Evolutionary conservation across 1,140 invertebrate species (phyloP).

Genomic region (Calephelis nemesis): DNA sequence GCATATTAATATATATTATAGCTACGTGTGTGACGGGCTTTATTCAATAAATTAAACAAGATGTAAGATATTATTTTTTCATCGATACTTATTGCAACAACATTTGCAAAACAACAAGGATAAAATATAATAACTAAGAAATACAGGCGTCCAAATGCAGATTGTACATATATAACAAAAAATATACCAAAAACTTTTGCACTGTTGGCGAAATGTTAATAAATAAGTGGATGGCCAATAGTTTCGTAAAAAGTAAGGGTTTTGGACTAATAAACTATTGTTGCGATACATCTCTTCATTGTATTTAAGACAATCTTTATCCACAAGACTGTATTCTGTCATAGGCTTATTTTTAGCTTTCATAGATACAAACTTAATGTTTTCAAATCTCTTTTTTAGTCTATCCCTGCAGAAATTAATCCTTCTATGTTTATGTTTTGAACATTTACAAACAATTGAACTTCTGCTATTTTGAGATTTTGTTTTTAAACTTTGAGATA

Average conservation of each 20-base stretch:
- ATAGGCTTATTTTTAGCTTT: too few species aligned
- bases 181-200: conserved; percentile 18
- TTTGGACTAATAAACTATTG: conserved; percentile 20
- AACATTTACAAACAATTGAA: too few species aligned
- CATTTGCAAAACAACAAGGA: conserved; percentile 13
- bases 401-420: too few species aligned
- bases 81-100: background rate
- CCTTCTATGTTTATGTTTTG: too few species aligned
- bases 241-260: conserved; percentile 33
- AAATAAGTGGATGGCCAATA: conserved; percentile 31
- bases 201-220: conserved; percentile 27
- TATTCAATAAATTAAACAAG: too few species aligned
- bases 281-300: background rate
- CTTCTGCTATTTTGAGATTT: too few species aligned
- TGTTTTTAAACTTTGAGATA: too few species aligned
- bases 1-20: too few species aligned
- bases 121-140: conserved; percentile 33
- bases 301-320: background rate
- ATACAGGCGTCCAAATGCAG: conserved; percentile 39
- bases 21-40: too few species aligned
- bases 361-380: too few species aligned
- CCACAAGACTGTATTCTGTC: too few species aligned
- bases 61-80: conserved; percentile 57
- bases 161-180: conserved; percentile 25
- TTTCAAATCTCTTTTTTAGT: too few species aligned